phyloP scores from a whole-genome alignment of 2,888 invertebrate species.

The Allacma fusca region DNA sequence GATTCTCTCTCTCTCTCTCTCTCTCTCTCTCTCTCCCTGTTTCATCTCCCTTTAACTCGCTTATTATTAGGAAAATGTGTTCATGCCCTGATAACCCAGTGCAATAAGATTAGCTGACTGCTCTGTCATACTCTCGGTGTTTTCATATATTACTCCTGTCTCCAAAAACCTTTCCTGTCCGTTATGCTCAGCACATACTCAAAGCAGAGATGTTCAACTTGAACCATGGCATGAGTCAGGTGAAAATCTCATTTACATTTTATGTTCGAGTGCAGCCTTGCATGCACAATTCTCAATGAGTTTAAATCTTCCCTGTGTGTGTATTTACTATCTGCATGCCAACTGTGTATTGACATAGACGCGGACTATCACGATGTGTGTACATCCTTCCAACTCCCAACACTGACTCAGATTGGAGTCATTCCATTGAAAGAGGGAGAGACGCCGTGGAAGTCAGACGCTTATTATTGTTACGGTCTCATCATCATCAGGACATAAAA shows the following conservation, averaged over 20 bases:
- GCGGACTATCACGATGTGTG: too few relatives aligned
- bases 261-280: constrained; percentile 25
- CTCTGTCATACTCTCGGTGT: neutral
- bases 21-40: neutral
- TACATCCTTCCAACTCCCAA: too few relatives aligned
- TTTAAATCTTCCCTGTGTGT: neutral
- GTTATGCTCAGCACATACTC: neutral
- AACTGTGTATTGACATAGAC: too few relatives aligned
- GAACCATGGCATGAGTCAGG: constrained; percentile 16
- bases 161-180: neutral
- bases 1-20: constrained; percentile 15
- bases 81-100: constrained; percentile 32
- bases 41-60: too few relatives aligned
- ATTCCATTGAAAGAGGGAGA: too few relatives aligned
- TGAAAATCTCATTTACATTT: constrained; percentile 23
- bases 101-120: constrained; percentile 23
- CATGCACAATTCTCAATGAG: constrained; percentile 18
- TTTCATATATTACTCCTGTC: neutral
- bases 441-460: too few relatives aligned
- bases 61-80: constrained; percentile 21
- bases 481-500: neutral
- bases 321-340: neutral
- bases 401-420: too few relatives aligned
- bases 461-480: constrained; percentile 9
- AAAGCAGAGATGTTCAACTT: neutral